Conservation (phyloP, 30 jellyfish, hydroid and myxozoan species). For the Chrysaora quinquecirrha region DNA sequence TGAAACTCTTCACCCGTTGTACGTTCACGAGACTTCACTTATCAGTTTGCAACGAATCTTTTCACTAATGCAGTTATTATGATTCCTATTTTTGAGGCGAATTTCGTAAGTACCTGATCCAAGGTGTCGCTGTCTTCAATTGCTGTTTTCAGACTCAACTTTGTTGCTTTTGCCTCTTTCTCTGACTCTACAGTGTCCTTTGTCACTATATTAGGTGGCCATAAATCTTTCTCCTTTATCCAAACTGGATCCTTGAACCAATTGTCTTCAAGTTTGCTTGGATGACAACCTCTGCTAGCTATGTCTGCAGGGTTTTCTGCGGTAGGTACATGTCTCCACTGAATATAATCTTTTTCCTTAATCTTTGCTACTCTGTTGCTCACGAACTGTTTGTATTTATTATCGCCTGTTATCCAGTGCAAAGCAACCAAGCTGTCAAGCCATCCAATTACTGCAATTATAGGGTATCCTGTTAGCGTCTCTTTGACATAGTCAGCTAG, state of each 20-base stretch:
- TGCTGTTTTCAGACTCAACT: no score
- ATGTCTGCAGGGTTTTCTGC: constrained; percentile 42
- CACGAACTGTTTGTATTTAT: constrained; percentile 15
- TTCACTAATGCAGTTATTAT: constrained; percentile 19
- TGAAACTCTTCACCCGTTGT: background rate
- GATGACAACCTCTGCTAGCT: no score
- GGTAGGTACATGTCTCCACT: no score
- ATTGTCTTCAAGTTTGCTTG: no score
- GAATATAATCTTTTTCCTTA: constrained; percentile 20
- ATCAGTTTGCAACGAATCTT: constrained; percentile 41
- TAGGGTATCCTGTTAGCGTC: background rate
- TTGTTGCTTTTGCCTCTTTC: constrained; percentile 19
- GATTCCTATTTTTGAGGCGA: no score
- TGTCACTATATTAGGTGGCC: constrained; percentile 6
- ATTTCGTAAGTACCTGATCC: no score
- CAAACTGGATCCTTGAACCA: constrained; percentile 32
- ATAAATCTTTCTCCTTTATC: constrained; percentile 13
- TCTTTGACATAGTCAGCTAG: constrained; percentile 19
- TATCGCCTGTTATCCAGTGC: constrained; percentile 22
- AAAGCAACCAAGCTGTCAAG: no score
- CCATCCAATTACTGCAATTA: constrained; percentile 17
- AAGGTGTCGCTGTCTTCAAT: constrained; percentile 13
- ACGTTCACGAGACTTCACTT: background rate
- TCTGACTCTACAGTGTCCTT: constrained; percentile 28
- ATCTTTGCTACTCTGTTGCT: constrained; percentile 39